Evolutionary conservation across 2,888 invertebrate species (phyloP), one percentile per base, ranked within the genome.

Genomic region (Parochlus steinenii): DNA sequence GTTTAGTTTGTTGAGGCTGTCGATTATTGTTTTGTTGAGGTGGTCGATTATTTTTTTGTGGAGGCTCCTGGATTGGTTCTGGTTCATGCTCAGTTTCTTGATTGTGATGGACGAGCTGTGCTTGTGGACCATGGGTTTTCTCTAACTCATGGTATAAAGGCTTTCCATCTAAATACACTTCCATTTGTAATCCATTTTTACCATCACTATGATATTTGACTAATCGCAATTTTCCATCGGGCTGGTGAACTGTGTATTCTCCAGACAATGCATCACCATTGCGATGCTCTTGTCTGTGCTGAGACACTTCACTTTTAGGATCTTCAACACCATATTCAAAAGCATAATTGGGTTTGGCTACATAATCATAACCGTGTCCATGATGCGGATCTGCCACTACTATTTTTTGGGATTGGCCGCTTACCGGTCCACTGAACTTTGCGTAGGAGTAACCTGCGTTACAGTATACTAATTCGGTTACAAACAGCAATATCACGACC

Each of bases 311-410:
- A 15, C 72, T 73, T 43, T 67, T 62, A 5, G 74, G 74, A 55
- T 81, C 80, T 46, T 77, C 73, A 22, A 81, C 75, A 32, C 80
- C 80, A 48, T 79, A 81, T 2, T 75, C 67, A 55, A 76, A 81
- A 25, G 68, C 65, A 49, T 81, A 81, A 52, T 78, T 76, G 11
- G 80, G 79, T 50, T 73, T 72, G 2, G 76, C 78, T 53, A 74
- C 66, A 52, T 72, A 78, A 52, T 78, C 78, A 31, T 74, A 63
- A 33, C 64, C 63, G 51, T 68, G 67, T 49, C 66, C 54, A 42
- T 63, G 63, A 7, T 62, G 63, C 38, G 64, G 46, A 35, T 46
- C 45, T n/a, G 23, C 23, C 10, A 73, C 62, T 52, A 69, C 63
- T 6, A 70, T 67, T 47, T 67, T 61, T 2, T n/a, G n/a, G n/a